These are phyloP conservation scores for Physocephala rufipes DNA, from an alignment of 2,888 invertebrate species.

Conservation along the genomic window DNA sequence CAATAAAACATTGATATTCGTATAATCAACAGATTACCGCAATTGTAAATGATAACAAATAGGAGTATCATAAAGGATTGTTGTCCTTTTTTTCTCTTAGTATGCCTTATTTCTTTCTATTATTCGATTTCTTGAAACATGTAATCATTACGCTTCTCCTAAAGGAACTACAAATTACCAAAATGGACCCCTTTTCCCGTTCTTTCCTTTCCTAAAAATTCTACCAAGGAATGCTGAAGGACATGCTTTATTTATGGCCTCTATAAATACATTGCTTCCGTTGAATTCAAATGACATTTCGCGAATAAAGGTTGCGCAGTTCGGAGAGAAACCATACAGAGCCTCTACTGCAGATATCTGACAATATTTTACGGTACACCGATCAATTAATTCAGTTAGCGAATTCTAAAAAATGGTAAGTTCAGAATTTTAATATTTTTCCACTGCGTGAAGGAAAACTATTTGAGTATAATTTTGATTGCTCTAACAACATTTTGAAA, in stretches of 20 bases:
- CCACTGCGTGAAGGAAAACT: no score
- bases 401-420: no score
- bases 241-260: not conserved
- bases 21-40: conserved; percentile 14
- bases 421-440: no score
- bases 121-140: not conserved
- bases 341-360: no score
- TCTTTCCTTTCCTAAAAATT: not conserved
- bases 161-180: conserved; percentile 34
- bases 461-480: no score
- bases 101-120: not conserved
- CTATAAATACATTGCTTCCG: conserved; percentile 27
- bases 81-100: conserved; percentile 3
- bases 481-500: no score
- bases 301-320: conserved; percentile 18
- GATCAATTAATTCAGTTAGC: no score
- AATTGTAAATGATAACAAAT: conserved; percentile 12
- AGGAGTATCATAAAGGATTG: not conserved
- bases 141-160: not conserved
- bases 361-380: no score
- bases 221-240: not conserved
- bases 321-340: not conserved
- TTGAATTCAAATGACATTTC: conserved; percentile 16
- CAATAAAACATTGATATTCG: conserved; percentile 17
- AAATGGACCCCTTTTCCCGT: not conserved